Evolutionary conservation across 92 coral and sea anemone genomes (phyloP), one percentile per base, ranked within the genome.

Genomic region (Metridium senile): DNA sequence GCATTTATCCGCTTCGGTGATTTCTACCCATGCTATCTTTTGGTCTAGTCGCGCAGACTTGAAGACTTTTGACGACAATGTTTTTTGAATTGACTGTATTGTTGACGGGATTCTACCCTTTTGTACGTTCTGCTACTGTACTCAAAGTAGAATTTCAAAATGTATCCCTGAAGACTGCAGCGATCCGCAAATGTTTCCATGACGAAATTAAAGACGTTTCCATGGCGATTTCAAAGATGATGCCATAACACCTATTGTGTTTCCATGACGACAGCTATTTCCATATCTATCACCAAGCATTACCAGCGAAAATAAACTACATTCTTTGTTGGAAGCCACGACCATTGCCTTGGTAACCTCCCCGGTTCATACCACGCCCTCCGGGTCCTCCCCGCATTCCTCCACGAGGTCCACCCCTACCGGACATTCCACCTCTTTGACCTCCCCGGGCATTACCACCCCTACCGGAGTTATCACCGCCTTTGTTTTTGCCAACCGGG

Each of bases 401-500:
- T 1, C 85, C 88, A 30, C 89, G 89, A 47, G 87, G 84, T 52
- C 99, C 90, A 62, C 90, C 92, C 31, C 94, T 89, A 52, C 89
- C 89, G 35, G 90, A 78, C 58, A 81, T 81, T 28, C 80, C 82
- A 29, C 93, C 93, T 53, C 89, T 78, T 16, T 78, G 76, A 56
- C 94, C 89, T 27, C 97, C 85, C 10, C 88, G 86, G 11, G 88
- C 68, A 21, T 89, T 84, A 8, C 93, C 89, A 11, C 97, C 93
- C 57, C 97, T 93, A 9, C 99, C 88, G 31, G 94, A 89, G 67
- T 93, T 91, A 27, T 89, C 87, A 47, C 93, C 98, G 21, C 98
- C 97, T 66, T 95, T 95, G 85, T 92, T 89, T 61, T 95, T 95
- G n/a, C 85, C 94, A 16, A 79, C 88, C 39, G 99, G 99, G 30